Base-by-base conservation (phyloP, 2,797 vertebrate genomes). In the Channallabes apus region DNA sequence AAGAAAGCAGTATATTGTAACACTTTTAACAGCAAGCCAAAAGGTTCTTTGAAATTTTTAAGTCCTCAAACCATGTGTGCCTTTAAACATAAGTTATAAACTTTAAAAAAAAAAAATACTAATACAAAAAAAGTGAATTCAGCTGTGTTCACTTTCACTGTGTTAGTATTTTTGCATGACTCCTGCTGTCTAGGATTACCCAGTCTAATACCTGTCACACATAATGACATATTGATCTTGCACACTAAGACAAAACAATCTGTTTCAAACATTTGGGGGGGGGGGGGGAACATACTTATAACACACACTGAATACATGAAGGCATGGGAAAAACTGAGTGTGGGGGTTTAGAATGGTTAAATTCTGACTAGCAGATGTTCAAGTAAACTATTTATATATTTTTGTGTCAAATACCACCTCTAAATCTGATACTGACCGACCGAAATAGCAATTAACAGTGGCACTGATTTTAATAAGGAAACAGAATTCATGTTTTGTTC, bases 121-220 rank as follows among this genome's bases (percentile, higher is more conserved):
- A 67, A 85, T 84, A 68, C 29, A 65, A 8, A 58, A 38, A 73
- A 41, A 62, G 83, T 62, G 22, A 72, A 38, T 80, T 35, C 75
- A 80, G 51, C 62, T 59, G 73, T 59, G 69, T 77, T 69, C 86
- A 59, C 82, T 84, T 87, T 88, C 17, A 76, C 1, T 88, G 85
- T 54, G 83, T 83, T 90, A 83, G 86, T 78, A 90, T 85, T 90
- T 89, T 56, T 88, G 32, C 35, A 62, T 79, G 58, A 22, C 54
- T 72, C 79, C 2, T 6, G 5, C 17, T 59, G 46, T 83, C 77
- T 59, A 75, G 56, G 46, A 90, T 87, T 77, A 90, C 79, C 18
- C 12, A 75, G 32, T 84, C 85, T 86, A 81, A 88, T 80, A 29
- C 75, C 77, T 85, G 81, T 80, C 87, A 88, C 7, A 89, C 88